These are phyloP conservation scores for Cerastis leucographa DNA, from an alignment of 2,888 invertebrate genomes.

Conservation along the genomic window DNA sequence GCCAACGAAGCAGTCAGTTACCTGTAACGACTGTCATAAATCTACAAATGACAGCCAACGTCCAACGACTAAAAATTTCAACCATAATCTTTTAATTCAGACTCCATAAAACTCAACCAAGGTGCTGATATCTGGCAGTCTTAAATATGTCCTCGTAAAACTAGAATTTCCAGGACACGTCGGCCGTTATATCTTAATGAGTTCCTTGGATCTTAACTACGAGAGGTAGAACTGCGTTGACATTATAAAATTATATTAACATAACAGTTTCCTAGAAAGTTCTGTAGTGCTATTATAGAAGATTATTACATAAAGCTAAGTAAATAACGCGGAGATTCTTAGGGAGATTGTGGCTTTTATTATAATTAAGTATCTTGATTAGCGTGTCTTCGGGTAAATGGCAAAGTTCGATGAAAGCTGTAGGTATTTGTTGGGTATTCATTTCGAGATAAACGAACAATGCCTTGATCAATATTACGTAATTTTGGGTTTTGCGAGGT, in stretches of 20 bases:
- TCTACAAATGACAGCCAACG: neutral
- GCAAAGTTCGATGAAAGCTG: neutral
- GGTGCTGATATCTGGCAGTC: constrained; percentile 12
- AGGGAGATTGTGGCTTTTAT: constrained; percentile 33
- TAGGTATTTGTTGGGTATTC: neutral
- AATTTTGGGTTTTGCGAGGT: neutral
- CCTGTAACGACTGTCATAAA: neutral
- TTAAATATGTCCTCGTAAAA: constrained; percentile 48
- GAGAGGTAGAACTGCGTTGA: constrained; percentile 41
- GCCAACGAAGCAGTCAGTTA: neutral
- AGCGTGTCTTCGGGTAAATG: constrained; percentile 1
- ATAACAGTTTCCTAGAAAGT: constrained; percentile 38
- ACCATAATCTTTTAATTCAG: neutral
- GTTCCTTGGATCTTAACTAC: constrained; percentile 52
- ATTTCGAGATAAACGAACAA: constrained; percentile 1
- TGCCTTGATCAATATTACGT: constrained; percentile 22
- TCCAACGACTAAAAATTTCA: neutral
- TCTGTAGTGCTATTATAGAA: constrained; percentile 32
- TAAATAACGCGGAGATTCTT: constrained; percentile 40
- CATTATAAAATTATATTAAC: constrained; percentile 43
- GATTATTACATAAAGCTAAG: constrained; percentile 18
- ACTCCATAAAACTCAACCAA: constrained; percentile 11
- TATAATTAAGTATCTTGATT: constrained; percentile 11
- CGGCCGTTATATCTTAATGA: constrained; percentile 62
- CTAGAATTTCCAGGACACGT: constrained; percentile 40